Conservation (phyloP, 2,797 vertebrate genomes). For the Sebastes melanostomus region DNA sequence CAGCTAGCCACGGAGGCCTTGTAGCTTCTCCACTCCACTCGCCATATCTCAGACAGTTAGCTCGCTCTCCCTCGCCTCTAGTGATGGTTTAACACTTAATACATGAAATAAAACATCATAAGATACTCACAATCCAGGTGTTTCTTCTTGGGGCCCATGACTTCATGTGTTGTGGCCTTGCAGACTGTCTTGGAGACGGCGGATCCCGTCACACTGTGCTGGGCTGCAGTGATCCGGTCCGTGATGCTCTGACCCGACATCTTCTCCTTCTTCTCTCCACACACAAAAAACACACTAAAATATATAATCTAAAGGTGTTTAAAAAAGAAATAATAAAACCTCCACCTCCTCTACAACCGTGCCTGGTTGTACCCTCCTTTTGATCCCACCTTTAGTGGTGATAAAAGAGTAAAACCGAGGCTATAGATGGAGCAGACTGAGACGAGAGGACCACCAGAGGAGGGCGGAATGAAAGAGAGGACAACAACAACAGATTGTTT, state of each 20-base stretch:
- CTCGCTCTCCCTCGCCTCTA: too few relatives aligned
- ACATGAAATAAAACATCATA: too few relatives aligned
- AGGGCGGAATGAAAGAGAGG: slow-evolving; percentile 69
- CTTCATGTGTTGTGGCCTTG: slow-evolving; percentile 92
- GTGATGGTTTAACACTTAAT: too few relatives aligned
- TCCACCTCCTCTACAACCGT: slow-evolving; percentile 63
- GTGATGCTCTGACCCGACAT: slow-evolving; percentile 97
- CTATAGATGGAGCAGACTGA: too few relatives aligned
- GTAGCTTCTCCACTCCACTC: slow-evolving; percentile 41
- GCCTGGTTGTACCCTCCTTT: slow-evolving; percentile 19
- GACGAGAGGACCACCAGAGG: slow-evolving; percentile 45
- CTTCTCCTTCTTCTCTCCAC: slow-evolving; percentile 60
- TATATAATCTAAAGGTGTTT: neutral
- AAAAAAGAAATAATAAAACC: slow-evolving; percentile 33
- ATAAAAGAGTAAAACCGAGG: too few relatives aligned
- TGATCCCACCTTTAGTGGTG: slow-evolving; percentile 27
- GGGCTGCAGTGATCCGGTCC: slow-evolving; percentile 93
- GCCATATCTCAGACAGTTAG: slow-evolving; percentile 41
- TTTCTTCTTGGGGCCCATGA: slow-evolving; percentile 92
- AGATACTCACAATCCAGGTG: slow-evolving; percentile 92
- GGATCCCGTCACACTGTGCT: slow-evolving; percentile 95
- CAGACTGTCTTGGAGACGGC: slow-evolving; percentile 92
- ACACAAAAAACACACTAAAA: too few relatives aligned
- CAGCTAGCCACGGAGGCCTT: slow-evolving; percentile 65
- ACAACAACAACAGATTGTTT: slow-evolving; percentile 30